Percentiles rank a stretch among this genome's conserved stretches.
Conservation (phyloP, 2,113 vertebrate species). For the Mungos mungo region DNA sequence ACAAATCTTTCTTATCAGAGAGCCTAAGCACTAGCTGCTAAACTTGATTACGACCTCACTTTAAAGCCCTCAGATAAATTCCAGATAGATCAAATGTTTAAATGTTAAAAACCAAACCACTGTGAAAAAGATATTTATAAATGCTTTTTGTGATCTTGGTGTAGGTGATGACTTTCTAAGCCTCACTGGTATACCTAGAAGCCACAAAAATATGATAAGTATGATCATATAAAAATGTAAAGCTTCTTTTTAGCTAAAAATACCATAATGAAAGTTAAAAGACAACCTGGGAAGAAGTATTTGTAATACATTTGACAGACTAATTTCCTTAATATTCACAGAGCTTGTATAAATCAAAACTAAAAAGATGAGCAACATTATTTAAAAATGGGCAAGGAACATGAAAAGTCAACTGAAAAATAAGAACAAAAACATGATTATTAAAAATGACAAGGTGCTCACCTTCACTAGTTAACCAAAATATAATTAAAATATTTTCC, state of each 20-base stretch:
- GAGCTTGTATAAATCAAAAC: conserved; percentile 27
- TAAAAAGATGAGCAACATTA: conserved; percentile 32
- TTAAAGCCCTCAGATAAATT: conserved; percentile 16
- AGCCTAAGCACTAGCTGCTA: neutral
- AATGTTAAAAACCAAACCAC: conserved; percentile 31
- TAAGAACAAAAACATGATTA: neutral
- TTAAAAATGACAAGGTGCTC: conserved; percentile 41
- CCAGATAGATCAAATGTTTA: conserved; percentile 2
- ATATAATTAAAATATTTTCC: neutral
- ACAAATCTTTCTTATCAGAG: neutral
- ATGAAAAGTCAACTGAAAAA: conserved; percentile 6
- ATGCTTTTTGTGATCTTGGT: conserved; percentile 38
- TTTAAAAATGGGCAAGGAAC: conserved; percentile 30
- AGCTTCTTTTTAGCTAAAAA: conserved; percentile 47
- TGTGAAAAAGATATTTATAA: conserved; percentile 1
- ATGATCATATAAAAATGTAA: conserved; percentile 24
- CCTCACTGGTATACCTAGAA: neutral
- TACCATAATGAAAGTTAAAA: conserved; percentile 27
- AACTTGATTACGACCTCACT: neutral
- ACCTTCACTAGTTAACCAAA: neutral
- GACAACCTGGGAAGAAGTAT: conserved; percentile 28
- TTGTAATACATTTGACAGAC: conserved; percentile 17
- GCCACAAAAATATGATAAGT: conserved; percentile 37
- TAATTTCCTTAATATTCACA: conserved; percentile 59
- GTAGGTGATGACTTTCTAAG: neutral